These are phyloP conservation scores for Linnaemya tessellans DNA, from an alignment of 2,888 invertebrate genomes.

Conservation along the genomic window DNA sequence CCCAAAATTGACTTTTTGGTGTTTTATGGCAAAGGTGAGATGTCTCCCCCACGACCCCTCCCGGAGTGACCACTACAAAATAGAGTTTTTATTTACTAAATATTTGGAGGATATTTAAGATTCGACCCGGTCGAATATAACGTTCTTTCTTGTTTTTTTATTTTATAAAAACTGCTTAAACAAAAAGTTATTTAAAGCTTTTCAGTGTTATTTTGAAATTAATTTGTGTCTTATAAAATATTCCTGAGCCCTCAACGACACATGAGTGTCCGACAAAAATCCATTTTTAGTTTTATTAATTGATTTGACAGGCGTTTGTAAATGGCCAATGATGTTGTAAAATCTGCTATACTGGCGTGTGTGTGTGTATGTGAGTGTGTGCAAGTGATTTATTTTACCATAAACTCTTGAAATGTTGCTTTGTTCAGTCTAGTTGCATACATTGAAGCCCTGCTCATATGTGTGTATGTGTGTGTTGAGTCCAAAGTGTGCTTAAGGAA, in stretches of 20 bases:
- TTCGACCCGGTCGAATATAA: too few relatives aligned
- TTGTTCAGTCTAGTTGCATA: background rate
- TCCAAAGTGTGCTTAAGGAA: background rate
- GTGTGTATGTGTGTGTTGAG: background rate
- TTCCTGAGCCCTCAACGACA: slow-evolving; percentile 53
- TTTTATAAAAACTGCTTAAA: background rate
- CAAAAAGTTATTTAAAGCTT: background rate
- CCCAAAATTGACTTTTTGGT: too few relatives aligned
- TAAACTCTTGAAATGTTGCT: slow-evolving; percentile 9
- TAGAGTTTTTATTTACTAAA: too few relatives aligned
- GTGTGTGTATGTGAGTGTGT: slow-evolving; percentile 3
- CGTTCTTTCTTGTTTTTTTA: too few relatives aligned
- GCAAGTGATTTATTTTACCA: slow-evolving; percentile 8
- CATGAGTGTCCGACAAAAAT: slow-evolving; percentile 65
- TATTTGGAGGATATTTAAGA: too few relatives aligned
- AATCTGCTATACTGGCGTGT: slow-evolving; percentile 10
- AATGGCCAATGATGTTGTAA: slow-evolving; percentile 57
- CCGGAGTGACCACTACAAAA: too few relatives aligned
- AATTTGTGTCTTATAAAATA: background rate
- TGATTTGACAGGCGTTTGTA: slow-evolving; percentile 67
- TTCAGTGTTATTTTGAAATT: slow-evolving; percentile 2
- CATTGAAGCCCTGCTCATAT: background rate
- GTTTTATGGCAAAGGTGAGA: too few relatives aligned
- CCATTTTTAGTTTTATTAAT: slow-evolving; percentile 73
- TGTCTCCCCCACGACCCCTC: too few relatives aligned